Conservation (phyloP, 2,888 invertebrate species). For the Protophormia terraenovae region DNA sequence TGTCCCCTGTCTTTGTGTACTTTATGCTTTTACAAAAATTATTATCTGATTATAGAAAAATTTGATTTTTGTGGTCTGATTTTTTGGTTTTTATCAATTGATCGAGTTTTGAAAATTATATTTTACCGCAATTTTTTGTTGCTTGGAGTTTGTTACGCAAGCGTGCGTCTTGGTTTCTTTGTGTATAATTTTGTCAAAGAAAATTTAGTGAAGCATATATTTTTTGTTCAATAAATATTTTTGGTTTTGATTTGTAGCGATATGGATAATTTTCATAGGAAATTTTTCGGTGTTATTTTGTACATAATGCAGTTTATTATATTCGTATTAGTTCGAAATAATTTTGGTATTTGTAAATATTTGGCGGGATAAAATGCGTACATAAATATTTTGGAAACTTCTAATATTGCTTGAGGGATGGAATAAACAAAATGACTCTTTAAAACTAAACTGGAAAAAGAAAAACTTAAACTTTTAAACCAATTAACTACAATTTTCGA, state of each 20-base stretch:
- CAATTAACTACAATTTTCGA: no score
- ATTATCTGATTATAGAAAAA: constrained; percentile 64
- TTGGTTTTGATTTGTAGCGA: neutral
- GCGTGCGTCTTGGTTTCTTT: neutral
- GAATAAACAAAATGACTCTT: no score
- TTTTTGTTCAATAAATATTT: neutral
- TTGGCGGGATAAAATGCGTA: no score
- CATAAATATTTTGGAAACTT: no score
- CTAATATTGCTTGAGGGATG: no score
- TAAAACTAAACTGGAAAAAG: no score
- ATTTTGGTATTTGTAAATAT: neutral
- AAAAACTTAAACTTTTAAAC: no score
- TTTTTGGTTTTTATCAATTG: constrained; percentile 2
- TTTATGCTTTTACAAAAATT: constrained; percentile 38
- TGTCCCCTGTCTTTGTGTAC: constrained; percentile 20
- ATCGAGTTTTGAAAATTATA: constrained; percentile 21
- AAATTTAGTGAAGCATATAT: constrained; percentile 37
- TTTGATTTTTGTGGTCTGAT: constrained; percentile 65
- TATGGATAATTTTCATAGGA: neutral
- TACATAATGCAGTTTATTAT: neutral
- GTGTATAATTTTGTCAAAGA: neutral
- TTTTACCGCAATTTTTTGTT: constrained; percentile 41
- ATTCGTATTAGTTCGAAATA: neutral
- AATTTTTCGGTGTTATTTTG: neutral
- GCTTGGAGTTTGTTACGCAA: constrained; percentile 20